These are phyloP conservation scores for Anoplophora glabripennis DNA, from an alignment of 1,140 invertebrate genomes.

Conservation along the genomic window DNA sequence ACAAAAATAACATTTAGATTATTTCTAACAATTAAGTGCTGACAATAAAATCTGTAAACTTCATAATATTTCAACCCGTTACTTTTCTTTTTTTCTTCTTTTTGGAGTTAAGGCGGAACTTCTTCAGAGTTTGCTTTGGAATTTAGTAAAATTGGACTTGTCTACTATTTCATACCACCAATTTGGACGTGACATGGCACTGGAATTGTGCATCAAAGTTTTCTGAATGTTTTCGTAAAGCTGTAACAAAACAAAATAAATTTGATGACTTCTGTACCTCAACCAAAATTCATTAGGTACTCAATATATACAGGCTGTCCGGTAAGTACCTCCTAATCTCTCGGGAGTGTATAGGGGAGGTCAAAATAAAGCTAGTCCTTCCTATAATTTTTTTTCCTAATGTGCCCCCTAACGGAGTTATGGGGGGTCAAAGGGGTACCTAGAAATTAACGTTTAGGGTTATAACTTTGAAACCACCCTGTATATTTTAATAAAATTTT, in stretches of 20 bases:
- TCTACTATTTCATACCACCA: constrained; percentile 77
- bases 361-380: too few species aligned
- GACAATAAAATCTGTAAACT: background rate
- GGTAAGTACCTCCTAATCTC: too few species aligned
- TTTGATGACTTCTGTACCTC: background rate
- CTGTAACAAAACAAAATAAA: constrained; percentile 51
- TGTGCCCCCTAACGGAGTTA: too few species aligned
- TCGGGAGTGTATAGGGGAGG: too few species aligned
- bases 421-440: too few species aligned
- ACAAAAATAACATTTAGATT: constrained; percentile 12
- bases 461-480: too few species aligned
- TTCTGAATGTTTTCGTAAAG: constrained; percentile 82
- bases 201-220: constrained; percentile 67
- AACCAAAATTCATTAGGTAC: too few species aligned
- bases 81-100: too few species aligned
- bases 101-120: background rate
- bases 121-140: constrained; percentile 30
- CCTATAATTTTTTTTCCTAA: too few species aligned
- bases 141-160: constrained; percentile 33
- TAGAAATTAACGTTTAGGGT: too few species aligned
- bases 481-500: too few species aligned
- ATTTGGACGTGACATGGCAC: constrained; percentile 67
- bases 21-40: background rate
- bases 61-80: background rate
- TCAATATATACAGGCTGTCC: too few species aligned